Evolutionary conservation across 2,797 vertebrate genomes (phyloP), one percentile per base, ranked within the genome.

Genomic region (Acropternis orthonyx): DNA sequence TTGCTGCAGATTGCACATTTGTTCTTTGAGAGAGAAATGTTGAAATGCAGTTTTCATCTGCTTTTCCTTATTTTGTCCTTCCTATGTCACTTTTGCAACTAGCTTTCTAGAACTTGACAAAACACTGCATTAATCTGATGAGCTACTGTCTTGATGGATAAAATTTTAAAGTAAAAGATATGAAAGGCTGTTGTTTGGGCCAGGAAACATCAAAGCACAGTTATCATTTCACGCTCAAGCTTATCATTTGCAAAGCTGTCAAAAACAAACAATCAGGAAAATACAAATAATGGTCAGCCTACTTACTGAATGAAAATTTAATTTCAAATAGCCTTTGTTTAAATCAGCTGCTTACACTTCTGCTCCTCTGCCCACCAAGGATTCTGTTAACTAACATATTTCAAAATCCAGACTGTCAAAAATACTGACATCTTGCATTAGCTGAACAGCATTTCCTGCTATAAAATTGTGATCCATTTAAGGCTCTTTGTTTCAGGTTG

Each of bases 191-290:
- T 36, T 88, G 28, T 81, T 80, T 81, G 26, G 71, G 82, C 62
- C 27, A 77, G 66, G 66, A 71, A 65, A n/a, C n/a, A 66, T 92
- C 58, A 74, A 92, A 92, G 46, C 56, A 59, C 1, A 0, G 14
- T 62, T 89, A 67, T 44, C n/a, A 87, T 90, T 92, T 94, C 85
- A 63, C 63, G 46, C 80, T 56, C 20, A 54, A 72, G 65, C 63
- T 79, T 88, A 83, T 28, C 65, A 85, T 95, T 95, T 95, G 88
- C 80, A 90, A 92, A 92, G 46, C 82, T 95, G 95, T 95, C 67
- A 69, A 59, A 91, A 94, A 55, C 36, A 95, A 87, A 49, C 67
- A 87, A 54, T 73, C 69, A 54, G 69, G 62, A 96, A 94, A 95
- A 80, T 49, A 79, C 58, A 95, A 94, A 81, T 93, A 87, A 87